Evolutionary conservation across 2,113 vertebrate genomes (phyloP), one percentile per base, ranked within the genome.

Genomic region (Lutjanus erythropterus): DNA sequence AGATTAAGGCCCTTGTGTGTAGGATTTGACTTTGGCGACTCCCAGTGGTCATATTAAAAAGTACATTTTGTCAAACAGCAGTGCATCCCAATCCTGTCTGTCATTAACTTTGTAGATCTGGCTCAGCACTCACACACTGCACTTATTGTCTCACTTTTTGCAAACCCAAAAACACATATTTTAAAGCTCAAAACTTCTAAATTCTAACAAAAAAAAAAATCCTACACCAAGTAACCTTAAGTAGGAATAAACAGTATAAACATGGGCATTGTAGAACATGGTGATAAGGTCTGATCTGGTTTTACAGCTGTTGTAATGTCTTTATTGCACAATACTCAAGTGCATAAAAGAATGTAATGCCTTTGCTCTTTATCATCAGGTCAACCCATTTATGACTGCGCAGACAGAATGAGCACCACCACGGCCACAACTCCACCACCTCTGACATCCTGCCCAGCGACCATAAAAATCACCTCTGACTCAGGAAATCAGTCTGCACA

Each of bases 341-440:
- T 44, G 46, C 21, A 78, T 14, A 23, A 35, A 52, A 21, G 4
- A 6, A 1, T 69, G 14, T 2, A 41, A 33, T 58, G 5, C 33
- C 2, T 58, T 50, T 35, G 8, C 33, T 53, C n/a, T 62, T 35
- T 33, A 21, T 84, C 64, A 71, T 25, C 68, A 93, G 91, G 46
- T 65, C 90, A 93, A 71, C 55, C 29, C 55, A 35, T 58, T 35
- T 58, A 58, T 69, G 81, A 90, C 83, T 91, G 90, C 3, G 39
- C 33, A 4, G 86, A 88, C 68, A 86, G 85, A 78, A 68, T 78
- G 33, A 87, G n/a, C 50, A 83, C 78, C 55, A 86, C 56, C 44
- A 46, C 18, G 8, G 23, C 59, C 31, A 47, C n/a, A 66, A n/a
- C 81, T 9, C 25, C 78, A 19, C 25, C 78, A 19, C 60, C 76